Evolutionary conservation across 1,140 invertebrate species (phyloP), one percentile per base, ranked within the genome.

Genomic region (Papilio polytes): DNA sequence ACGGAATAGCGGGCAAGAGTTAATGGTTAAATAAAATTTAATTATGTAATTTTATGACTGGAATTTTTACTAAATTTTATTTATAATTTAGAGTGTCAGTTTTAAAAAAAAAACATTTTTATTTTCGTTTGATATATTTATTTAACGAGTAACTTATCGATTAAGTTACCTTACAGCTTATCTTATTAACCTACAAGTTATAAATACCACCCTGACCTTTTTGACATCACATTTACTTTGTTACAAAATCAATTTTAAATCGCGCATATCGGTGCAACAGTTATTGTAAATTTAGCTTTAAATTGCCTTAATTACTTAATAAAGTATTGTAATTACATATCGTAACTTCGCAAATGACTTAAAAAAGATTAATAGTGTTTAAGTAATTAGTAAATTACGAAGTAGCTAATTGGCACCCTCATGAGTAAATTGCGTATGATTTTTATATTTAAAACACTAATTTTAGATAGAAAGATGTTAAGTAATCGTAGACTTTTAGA

Each of bases 181-280:
- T 26, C 36, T 9, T 13, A 70, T 70, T 70, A 70, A 70, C 12
- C 63, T 66, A 66, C 26, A 70, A 70, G 63, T 41, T 41, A 36
- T 73, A 73, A 73, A 46, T 73, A 46, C 41, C 72, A 73, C 63
- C 63, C 72, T 73, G 72, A 73, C 72, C 41, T 41, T 44, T 44
- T 18, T 36, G 70, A 31, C 70, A 36, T n/a, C 72, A n/a, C 72
- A 73, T 46, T 46, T 46, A 46, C 18, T 44, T 73, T 46, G 36
- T 73, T 73, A 73, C 72, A 73, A 73, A 73, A 73, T 36, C 36
- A 46, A 73, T 72, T 72, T 41, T 73, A 73, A 41, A 46, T 36
- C 44, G 74, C 63, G 12, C 26, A 31, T 70, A 70, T 70, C 3
- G 12, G 26, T 70, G 26, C 26, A 13, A 26, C 20, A 48, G 10